Evolutionary conservation across 2,888 invertebrate species (phyloP).

Genomic region (Onthophagus sagittarius): DNA sequence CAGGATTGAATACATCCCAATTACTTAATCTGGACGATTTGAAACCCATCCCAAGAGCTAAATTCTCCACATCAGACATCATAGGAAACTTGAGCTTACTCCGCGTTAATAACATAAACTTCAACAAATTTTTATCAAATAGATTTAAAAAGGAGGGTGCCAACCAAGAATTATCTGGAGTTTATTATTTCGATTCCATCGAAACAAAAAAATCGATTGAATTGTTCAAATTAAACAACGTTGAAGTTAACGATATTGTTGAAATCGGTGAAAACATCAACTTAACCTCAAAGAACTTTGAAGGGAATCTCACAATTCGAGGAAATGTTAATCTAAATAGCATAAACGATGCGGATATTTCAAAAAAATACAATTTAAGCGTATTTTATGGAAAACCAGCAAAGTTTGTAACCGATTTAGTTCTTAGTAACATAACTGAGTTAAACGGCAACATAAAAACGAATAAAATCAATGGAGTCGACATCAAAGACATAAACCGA

Average conservation of each 20-base stretch:
- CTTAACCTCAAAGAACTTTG: conserved; percentile 37
- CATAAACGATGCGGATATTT: conserved; percentile 35
- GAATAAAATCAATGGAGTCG: conserved; percentile 39
- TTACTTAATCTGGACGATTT: conserved; percentile 36
- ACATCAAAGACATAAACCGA: conserved; percentile 34
- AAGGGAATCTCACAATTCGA: conserved; percentile 32
- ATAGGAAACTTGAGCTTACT: conserved; percentile 18
- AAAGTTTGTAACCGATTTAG: background rate
- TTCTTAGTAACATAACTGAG: conserved; percentile 25
- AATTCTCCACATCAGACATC: conserved; percentile 32
- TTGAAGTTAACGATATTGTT: conserved; percentile 38
- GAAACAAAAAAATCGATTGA: conserved; percentile 34
- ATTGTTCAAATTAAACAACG: conserved; percentile 37
- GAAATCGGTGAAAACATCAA: conserved; percentile 39
- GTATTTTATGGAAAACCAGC: conserved; percentile 25
- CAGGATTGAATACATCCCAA: conserved; percentile 36
- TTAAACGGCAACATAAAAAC: conserved; percentile 35
- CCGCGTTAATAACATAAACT: conserved; percentile 34
- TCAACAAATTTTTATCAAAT: conserved; percentile 35
- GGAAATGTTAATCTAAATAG: conserved; percentile 33
- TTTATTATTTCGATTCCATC: conserved; percentile 37
- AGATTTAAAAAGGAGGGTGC: conserved; percentile 31
- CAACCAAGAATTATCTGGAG: conserved; percentile 35
- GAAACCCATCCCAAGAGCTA: conserved; percentile 34
- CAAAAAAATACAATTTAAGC: conserved; percentile 31